Conservation (phyloP, 2,113 vertebrate genomes). For the Pterophyllum scalare region DNA sequence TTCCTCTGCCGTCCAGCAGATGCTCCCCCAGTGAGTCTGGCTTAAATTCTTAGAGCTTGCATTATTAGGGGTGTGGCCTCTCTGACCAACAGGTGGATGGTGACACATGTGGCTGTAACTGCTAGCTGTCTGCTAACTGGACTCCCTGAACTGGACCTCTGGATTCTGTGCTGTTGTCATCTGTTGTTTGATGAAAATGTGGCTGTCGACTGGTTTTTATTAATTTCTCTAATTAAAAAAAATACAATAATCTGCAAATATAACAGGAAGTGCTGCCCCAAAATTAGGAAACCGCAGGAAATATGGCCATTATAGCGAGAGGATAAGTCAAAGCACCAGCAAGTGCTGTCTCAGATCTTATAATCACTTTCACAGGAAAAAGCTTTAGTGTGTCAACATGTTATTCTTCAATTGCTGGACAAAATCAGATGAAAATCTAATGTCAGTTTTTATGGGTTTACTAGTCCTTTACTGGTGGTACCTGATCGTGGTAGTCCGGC, state of each 20-base stretch:
- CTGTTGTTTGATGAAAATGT: neutral
- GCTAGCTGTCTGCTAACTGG: neutral
- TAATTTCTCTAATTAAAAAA: neutral
- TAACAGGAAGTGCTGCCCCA: neutral
- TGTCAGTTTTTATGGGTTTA: neutral
- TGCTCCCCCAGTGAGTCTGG: too few relatives aligned
- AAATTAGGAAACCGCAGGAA: neutral
- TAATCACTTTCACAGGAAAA: too few relatives aligned
- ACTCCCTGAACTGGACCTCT: neutral
- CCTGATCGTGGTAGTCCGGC: constrained; percentile 66
- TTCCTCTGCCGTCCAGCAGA: neutral
- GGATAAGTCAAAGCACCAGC: neutral
- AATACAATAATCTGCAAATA: neutral
- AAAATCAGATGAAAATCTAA: too few relatives aligned
- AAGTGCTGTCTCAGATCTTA: too few relatives aligned
- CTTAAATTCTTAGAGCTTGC: neutral
- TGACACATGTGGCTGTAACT: neutral
- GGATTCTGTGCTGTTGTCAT: neutral
- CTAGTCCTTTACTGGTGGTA: neutral
- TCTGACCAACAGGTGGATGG: neutral
- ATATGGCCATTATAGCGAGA: neutral
- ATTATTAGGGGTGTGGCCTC: neutral
- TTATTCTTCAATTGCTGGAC: too few relatives aligned
- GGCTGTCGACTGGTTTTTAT: neutral
- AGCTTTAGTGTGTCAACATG: too few relatives aligned